These are phyloP conservation scores for Illadopsis cleaveri DNA, from an alignment of 2,113 vertebrate genomes.

Conservation along the genomic window DNA sequence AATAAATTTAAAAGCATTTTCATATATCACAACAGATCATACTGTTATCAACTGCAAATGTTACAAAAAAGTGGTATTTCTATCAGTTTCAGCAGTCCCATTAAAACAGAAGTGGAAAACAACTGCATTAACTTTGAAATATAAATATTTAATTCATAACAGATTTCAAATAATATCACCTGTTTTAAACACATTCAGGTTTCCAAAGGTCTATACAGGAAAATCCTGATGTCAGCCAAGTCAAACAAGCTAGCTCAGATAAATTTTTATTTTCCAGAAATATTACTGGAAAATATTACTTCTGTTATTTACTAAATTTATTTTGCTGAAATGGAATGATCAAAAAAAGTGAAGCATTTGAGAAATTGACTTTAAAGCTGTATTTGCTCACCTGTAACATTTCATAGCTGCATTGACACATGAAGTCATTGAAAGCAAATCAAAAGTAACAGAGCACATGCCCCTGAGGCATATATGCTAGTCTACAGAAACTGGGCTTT, in stretches of 20 bases:
- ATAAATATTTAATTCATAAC: background rate
- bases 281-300: background rate
- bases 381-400: background rate
- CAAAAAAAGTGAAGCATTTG: background rate
- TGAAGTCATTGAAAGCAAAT: background rate
- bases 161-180: background rate
- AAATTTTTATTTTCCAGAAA: background rate
- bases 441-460: background rate
- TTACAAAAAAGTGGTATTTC: background rate
- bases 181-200: background rate
- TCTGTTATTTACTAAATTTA: background rate
- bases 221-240: background rate
- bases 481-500: background rate
- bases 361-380: background rate
- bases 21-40: background rate
- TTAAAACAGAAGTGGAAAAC: background rate
- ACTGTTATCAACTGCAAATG: background rate
- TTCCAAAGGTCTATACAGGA: background rate
- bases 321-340: background rate
- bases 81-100: background rate
- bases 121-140: background rate
- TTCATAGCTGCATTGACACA: background rate
- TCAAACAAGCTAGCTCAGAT: background rate
- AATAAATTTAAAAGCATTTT: background rate
- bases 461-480: accelerated